phyloP scores from a whole-genome alignment of 2,888 invertebrate species.

The Plagiodera versicolora region DNA sequence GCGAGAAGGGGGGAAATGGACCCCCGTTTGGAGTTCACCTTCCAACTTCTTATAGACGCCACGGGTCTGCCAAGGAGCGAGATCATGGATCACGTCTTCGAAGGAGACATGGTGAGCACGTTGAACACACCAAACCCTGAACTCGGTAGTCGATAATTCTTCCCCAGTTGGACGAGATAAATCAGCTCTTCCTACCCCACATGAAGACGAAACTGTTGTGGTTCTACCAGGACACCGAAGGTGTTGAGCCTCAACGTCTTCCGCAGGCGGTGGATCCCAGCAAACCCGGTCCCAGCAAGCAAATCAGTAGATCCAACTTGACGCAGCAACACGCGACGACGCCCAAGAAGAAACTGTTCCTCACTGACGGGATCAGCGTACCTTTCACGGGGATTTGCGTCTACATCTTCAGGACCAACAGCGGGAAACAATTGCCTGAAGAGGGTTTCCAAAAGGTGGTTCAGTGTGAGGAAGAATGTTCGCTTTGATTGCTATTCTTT shows the following conservation, averaged over 20 bases:
- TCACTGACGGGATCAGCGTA: conserved; percentile 83
- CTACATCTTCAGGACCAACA: conserved; percentile 83
- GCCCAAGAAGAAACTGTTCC: conserved; percentile 80
- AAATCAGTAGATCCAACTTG: conserved; percentile 48
- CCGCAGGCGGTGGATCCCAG: conserved; percentile 36
- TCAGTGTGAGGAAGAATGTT: neutral
- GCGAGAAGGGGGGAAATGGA: conserved; percentile 91
- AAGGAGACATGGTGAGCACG: conserved; percentile 91
- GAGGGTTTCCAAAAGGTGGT: conserved; percentile 87
- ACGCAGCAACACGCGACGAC: conserved; percentile 51
- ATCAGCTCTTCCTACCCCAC: conserved; percentile 81
- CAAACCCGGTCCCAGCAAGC: conserved; percentile 47
- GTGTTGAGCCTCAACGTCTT: conserved; percentile 60
- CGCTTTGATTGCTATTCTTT: neutral
- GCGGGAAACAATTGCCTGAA: conserved; percentile 82
- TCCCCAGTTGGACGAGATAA: conserved; percentile 80
- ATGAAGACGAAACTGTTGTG: conserved; percentile 83
- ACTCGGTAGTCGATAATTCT: neutral
- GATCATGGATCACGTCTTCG: conserved; percentile 89
- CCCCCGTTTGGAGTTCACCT: conserved; percentile 86
- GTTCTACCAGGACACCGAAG: conserved; percentile 87
- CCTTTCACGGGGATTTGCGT: conserved; percentile 81
- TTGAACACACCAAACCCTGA: too few relatives aligned
- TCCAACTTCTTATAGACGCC: conserved; percentile 83
- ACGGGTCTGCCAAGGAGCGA: conserved; percentile 80